Base-by-base conservation (phyloP, 2,888 invertebrate species). In the Vanessa cardui region DNA sequence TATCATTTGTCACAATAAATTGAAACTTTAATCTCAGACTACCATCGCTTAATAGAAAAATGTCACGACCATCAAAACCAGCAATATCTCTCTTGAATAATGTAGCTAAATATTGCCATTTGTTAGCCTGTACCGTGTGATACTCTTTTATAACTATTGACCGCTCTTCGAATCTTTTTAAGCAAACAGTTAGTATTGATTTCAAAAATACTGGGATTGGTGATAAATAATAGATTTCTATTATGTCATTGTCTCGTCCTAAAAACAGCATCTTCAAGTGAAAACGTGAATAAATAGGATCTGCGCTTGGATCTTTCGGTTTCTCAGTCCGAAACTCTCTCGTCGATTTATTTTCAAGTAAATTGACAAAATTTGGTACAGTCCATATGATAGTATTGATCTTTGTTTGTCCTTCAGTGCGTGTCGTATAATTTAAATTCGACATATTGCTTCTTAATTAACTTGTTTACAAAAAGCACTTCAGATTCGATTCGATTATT, bases 41-140 rank as follows among this genome's bases (percentile, higher is more conserved):
- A 1, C 90, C 92, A 74, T 92, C 89, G 63, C 84, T 87, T 86
- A 89, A 76, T 3, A 92, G 73, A 65, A 83, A 89, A 68, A 82
- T 81, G 15, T 90, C 90, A 21, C 84, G 78, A 2, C 86, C 87
- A 45, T 88, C 87, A 60, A 82, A 82, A 69, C 83, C 86, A 0
- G 80, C 82, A 47, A 92, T 85, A 61, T 91, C 91, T 33, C 87
- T 80, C 62, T 90, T 92, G 66, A 83, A 91, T 21, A 92, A 76
- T 1, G 89, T 90, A 5, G 89, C 87, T 58, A 92, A 78, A 71
- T 88, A 91, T 74, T 92, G 91, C 92, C 92, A 92, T 72, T 90
- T 90, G 69, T 92, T 90, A 0, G 87, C 86, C 74, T 88, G 87
- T 2, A 90, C 84, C 6, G 88, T 88, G 64, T 89, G 90, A 68